phyloP scores from a whole-genome alignment of 2,888 invertebrate species.

The Synergus umbraculus region DNA sequence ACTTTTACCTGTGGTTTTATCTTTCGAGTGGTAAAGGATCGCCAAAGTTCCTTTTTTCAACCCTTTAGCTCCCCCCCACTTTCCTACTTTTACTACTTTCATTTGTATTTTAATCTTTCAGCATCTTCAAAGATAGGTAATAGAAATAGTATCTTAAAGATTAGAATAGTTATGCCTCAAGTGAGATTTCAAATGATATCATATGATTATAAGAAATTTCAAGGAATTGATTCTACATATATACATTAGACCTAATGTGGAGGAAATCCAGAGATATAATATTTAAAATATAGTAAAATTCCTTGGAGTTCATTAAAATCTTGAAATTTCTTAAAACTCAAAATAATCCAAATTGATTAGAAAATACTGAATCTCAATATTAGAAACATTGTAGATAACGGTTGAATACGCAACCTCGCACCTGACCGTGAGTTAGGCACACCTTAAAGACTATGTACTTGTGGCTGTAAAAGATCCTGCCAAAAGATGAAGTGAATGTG shows the following conservation, averaged over 20 bases:
- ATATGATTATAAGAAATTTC: no score
- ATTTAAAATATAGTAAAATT: no score
- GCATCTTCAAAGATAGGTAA: background rate
- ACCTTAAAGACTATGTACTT: constrained; percentile 49
- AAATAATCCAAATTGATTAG: background rate
- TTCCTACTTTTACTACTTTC: background rate
- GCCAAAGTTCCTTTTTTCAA: constrained; percentile 41
- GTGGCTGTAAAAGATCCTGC: constrained; percentile 48
- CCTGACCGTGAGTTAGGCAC: constrained; percentile 56
- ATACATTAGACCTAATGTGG: no score
- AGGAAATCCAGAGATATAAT: no score
- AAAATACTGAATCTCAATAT: constrained; percentile 6
- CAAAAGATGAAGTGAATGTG: constrained; percentile 44
- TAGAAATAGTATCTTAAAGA: background rate
- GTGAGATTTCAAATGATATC: no score
- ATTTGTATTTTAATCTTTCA: background rate
- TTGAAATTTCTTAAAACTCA: no score
- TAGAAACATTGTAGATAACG: background rate
- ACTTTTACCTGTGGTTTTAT: constrained; percentile 60
- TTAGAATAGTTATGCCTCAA: no score
- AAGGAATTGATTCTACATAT: no score
- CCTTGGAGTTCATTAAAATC: no score
- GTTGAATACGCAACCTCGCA: constrained; percentile 52
- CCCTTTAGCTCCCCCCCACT: constrained; percentile 3
- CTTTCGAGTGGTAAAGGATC: constrained; percentile 26